phyloP scores from a whole-genome alignment of 37 sponge, comb jelly and placozoan species.

The Halichondria panicea region DNA sequence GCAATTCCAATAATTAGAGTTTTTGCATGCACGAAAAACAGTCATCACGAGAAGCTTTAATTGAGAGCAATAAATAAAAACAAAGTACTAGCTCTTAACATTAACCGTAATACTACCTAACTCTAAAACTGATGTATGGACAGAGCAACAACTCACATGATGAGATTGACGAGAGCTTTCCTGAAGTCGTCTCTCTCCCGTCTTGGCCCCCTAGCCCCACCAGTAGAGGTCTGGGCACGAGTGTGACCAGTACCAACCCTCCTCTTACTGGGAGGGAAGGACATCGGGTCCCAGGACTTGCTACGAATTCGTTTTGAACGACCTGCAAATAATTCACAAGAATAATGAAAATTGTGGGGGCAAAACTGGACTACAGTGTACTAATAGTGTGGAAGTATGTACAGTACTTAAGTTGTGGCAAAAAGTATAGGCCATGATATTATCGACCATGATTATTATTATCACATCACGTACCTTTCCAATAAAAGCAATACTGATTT shows the following conservation, averaged over 20 bases:
- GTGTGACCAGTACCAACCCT: neutral
- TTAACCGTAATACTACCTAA: neutral
- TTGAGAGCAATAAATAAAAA: neutral
- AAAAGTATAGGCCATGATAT: too few species aligned
- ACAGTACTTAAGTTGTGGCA: too few species aligned
- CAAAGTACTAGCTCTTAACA: neutral
- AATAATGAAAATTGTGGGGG: too few species aligned
- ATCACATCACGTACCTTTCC: too few species aligned
- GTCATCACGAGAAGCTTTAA: too few species aligned
- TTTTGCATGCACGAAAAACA: too few species aligned
- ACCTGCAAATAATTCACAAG: too few species aligned
- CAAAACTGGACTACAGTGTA: too few species aligned
- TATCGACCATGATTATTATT: too few species aligned
- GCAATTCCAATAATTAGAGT: too few species aligned
- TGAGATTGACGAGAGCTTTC: constrained; percentile 85
- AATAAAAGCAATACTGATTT: too few species aligned
- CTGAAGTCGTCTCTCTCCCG: constrained; percentile 91
- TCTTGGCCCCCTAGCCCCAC: constrained; percentile 9
- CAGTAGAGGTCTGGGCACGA: constrained; percentile 11
- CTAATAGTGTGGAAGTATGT: too few species aligned
- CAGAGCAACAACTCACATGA: constrained; percentile 65
- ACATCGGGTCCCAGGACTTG: constrained; percentile 56
- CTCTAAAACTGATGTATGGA: neutral
- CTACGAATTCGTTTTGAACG: constrained; percentile 35
- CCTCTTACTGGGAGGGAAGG: constrained; percentile 18